Evolutionary conservation across 2,888 invertebrate genomes (phyloP).

Genomic region (Leptopilina myrica): DNA sequence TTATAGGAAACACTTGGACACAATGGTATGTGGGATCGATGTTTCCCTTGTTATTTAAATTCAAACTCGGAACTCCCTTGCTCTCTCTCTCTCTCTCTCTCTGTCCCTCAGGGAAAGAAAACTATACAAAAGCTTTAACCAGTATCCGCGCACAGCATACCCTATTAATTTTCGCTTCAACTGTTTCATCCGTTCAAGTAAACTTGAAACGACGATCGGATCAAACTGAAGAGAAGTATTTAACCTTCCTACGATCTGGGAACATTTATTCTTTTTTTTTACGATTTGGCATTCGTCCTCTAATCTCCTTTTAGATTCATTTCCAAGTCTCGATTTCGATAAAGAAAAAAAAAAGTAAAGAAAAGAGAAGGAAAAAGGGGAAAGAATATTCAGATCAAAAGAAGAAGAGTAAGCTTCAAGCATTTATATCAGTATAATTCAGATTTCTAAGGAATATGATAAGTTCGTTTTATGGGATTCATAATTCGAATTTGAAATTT

Average conservation of each 20-base stretch:
- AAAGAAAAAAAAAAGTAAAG: neutral
- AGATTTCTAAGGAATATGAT: too few relatives aligned
- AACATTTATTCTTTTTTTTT: neutral
- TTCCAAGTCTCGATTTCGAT: neutral
- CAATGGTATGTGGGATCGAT: slow-evolving; percentile 25
- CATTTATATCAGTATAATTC: neutral
- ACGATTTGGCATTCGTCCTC: neutral
- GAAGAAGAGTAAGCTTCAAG: neutral
- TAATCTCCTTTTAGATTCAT: slow-evolving; percentile 1
- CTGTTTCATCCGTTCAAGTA: slow-evolving; percentile 15
- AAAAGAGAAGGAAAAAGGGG: neutral
- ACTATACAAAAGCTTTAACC: slow-evolving; percentile 1
- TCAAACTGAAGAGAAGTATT: slow-evolving; percentile 21
- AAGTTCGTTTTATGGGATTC: too few relatives aligned
- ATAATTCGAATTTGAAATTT: too few relatives aligned
- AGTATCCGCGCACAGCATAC: slow-evolving; percentile 3
- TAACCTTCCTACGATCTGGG: neutral
- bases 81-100: neutral
- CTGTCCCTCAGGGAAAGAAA: slow-evolving; percentile 8
- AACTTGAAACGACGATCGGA: slow-evolving; percentile 6
- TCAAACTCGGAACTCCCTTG: neutral
- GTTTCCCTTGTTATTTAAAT: slow-evolving; percentile 33
- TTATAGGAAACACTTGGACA: slow-evolving; percentile 21
- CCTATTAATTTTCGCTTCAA: slow-evolving; percentile 27
- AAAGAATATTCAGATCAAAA: neutral